Percentiles rank a stretch among this genome's conserved stretches.
These are phyloP conservation scores for Sepioteuthis lessoniana DNA, from an alignment of 2,888 invertebrate genomes.

Conservation along the genomic window DNA sequence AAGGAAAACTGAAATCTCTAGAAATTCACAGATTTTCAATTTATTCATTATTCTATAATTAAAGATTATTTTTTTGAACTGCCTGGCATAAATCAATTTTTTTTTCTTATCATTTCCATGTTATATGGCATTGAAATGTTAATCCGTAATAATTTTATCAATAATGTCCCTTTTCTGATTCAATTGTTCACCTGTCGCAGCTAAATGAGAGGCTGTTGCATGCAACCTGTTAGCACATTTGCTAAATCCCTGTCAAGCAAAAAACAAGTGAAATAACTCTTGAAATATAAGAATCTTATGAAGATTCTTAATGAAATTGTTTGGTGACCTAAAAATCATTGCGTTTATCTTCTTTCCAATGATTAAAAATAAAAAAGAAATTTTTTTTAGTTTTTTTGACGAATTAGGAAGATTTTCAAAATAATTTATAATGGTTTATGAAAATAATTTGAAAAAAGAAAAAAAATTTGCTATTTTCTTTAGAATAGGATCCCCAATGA, in stretches of 20 bases:
- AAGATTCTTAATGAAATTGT: background rate
- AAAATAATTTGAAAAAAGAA: background rate
- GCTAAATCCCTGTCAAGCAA: background rate
- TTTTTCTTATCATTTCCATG: background rate
- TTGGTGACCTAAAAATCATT: background rate
- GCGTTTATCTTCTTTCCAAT: background rate
- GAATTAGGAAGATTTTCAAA: background rate
- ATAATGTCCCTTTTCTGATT: background rate
- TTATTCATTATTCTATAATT: background rate
- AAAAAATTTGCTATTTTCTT: background rate
- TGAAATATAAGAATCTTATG: background rate
- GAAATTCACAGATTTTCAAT: background rate
- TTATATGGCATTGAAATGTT: background rate
- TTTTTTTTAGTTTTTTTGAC: background rate
- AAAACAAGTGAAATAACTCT: too few species aligned
- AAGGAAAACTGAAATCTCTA: background rate
- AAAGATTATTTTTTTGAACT: background rate
- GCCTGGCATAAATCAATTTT: background rate
- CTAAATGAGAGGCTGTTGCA: background rate
- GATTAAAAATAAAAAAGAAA: background rate
- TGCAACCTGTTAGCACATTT: background rate
- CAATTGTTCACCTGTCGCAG: background rate
- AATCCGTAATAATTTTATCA: background rate
- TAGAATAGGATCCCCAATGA: background rate
- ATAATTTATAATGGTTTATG: background rate